Evolutionary conservation across 2,888 invertebrate species (phyloP).

Genomic region (Coronaproctus castanopsis): DNA sequence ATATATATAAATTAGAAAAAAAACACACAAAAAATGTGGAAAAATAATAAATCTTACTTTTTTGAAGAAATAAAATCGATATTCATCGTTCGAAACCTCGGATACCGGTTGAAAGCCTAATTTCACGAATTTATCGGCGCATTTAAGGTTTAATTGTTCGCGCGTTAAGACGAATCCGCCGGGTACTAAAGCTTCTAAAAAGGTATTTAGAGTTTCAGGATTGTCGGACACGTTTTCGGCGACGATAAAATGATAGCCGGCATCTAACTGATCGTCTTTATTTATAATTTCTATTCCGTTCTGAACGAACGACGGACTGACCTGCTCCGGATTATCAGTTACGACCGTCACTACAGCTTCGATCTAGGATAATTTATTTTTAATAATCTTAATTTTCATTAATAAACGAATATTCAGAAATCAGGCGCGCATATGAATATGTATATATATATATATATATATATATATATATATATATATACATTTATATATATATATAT

Average conservation of each 20-base stretch:
- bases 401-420: too few species aligned
- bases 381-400: too few species aligned
- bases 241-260: neutral
- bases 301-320: neutral
- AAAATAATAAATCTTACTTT: too few species aligned
- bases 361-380: too few species aligned
- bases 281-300: neutral
- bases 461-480: too few species aligned
- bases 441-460: too few species aligned
- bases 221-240: neutral
- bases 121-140: neutral
- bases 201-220: neutral
- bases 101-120: neutral
- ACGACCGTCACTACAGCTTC: neutral
- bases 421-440: too few species aligned
- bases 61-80: neutral
- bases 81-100: neutral
- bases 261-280: neutral
- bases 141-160: neutral
- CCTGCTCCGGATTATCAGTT: neutral
- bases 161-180: neutral
- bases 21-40: too few species aligned
- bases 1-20: too few species aligned
- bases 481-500: too few species aligned
- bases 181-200: neutral